Base-by-base conservation (phyloP, 2,113 vertebrate genomes). In the Holacanthus passer region DNA sequence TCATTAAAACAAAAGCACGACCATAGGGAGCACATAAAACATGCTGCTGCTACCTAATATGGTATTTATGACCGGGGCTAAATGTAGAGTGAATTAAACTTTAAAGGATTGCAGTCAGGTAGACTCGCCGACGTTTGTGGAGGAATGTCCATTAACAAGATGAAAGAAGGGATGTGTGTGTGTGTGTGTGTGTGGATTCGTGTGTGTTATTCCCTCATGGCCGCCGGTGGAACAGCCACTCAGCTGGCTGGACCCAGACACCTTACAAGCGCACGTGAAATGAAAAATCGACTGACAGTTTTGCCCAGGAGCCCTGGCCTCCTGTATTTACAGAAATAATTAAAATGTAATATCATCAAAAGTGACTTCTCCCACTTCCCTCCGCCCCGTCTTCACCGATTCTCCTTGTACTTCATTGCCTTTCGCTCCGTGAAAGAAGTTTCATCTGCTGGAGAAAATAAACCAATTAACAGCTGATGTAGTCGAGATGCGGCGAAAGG, bases 21-120 rank as follows among this genome's bases (percentile, higher is more conserved):
- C 97, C 97, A 96, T 93, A 94, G 97, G 97, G 97, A 99, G 94
- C 95, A 89, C 94, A 95, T 95, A 95, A 96, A 97, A 96, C 94
- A 96, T 94, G 97, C 95, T 93, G 95, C 95, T 94, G 96, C 96
- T 96, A 97, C 96, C 97, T 97, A 97, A 98, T 96, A 97, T 96
- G 96, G 96, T 99, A 97, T 99, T 99, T 99, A 98, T 98, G 97
- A 97, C 96, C 96, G 74, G 60, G 90, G 93, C 96, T 97, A 99
- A 99, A 99, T 99, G 97, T 97, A 98, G 96, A 97, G 95, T 97
- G 96, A 98, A 98, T 99, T 98, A 98, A 99, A 99, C 95, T 98
- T 98, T 99, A 98, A 99, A 97, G 96, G 94, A 96, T 96, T 96
- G 88, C 91, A 97, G 95, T 96, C 98, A 99, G 98, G 98, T 99